These are phyloP conservation scores for Sebastiscus tertius DNA, from an alignment of 2,797 vertebrate species.

Conservation along the genomic window DNA sequence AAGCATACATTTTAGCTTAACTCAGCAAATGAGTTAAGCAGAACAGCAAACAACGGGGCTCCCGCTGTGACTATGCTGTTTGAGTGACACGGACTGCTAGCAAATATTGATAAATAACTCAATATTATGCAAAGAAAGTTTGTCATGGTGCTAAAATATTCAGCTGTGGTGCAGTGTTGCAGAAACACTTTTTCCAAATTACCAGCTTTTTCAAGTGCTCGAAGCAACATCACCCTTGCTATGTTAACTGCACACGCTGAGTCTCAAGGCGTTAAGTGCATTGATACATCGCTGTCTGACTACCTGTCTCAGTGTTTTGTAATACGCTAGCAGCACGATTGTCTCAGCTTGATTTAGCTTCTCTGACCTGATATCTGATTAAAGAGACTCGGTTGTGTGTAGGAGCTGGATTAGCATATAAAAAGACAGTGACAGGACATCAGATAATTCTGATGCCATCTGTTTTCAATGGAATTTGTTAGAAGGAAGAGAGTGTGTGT, in stretches of 20 bases:
- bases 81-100: conserved; percentile 34
- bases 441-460: conserved; percentile 70
- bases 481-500: conserved; percentile 4
- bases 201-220: neutral
- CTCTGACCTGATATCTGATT: conserved; percentile 72
- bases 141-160: conserved; percentile 8
- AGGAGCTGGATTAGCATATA: conserved; percentile 77
- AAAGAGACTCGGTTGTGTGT: conserved; percentile 60
- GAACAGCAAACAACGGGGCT: conserved; percentile 26
- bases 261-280: conserved; percentile 13
- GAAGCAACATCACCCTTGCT: conserved; percentile 13
- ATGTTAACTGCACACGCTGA: neutral
- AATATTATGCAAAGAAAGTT: conserved; percentile 24
- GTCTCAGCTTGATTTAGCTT: conserved; percentile 68
- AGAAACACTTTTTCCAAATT: conserved; percentile 12
- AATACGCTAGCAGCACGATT: conserved; percentile 42
- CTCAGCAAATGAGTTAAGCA: conserved; percentile 1
- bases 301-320: conserved; percentile 36
- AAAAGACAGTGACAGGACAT: conserved; percentile 74
- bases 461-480: conserved; percentile 67
- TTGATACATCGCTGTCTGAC: conserved; percentile 30
- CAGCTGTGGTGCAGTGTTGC: neutral
- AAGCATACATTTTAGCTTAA: conserved; percentile 1
- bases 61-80: conserved; percentile 17
- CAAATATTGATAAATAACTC: conserved; percentile 7